Evolutionary conservation across 2,797 vertebrate species (phyloP).

Genomic region (Diplodus sargus): DNA sequence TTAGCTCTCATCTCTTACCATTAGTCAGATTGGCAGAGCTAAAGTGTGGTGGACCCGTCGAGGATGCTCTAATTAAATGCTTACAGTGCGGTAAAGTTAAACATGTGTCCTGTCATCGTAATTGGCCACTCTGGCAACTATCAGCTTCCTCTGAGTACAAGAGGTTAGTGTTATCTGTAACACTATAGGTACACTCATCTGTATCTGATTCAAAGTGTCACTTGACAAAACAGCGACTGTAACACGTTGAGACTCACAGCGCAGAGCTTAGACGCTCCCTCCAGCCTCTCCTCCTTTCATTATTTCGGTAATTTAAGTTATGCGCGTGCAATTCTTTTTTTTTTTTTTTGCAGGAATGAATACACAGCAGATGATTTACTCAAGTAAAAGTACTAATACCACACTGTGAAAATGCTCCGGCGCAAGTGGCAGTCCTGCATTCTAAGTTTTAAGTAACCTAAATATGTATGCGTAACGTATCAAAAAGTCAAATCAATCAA

Average conservation of each 20-base stretch:
- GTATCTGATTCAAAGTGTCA: conserved; percentile 23
- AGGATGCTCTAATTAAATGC: conserved; percentile 67
- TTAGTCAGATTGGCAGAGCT: conserved; percentile 69
- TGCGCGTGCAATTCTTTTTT: background rate
- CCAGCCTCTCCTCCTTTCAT: background rate
- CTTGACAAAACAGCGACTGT: background rate
- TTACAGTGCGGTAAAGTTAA: conserved; percentile 59
- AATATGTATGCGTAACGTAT: too few species aligned
- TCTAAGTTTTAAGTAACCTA: background rate
- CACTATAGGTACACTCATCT: background rate
- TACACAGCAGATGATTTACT: background rate
- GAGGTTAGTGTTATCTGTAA: conserved; percentile 36
- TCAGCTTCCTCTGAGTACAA: conserved; percentile 34
- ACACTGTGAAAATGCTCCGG: background rate
- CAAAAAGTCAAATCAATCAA: too few species aligned
- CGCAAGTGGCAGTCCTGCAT: background rate
- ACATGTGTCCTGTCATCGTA: conserved; percentile 53
- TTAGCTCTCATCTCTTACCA: conserved; percentile 65
- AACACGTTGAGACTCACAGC: background rate
- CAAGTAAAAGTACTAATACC: background rate
- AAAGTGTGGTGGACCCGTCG: conserved; percentile 46
- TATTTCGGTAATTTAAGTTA: background rate
- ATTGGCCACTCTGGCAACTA: conserved; percentile 56
- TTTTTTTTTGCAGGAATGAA: background rate
- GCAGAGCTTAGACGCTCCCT: background rate